Evolutionary conservation across 2,888 invertebrate genomes (phyloP), one percentile per base, ranked within the genome.

Genomic region (Anoplius nigerrimus): DNA sequence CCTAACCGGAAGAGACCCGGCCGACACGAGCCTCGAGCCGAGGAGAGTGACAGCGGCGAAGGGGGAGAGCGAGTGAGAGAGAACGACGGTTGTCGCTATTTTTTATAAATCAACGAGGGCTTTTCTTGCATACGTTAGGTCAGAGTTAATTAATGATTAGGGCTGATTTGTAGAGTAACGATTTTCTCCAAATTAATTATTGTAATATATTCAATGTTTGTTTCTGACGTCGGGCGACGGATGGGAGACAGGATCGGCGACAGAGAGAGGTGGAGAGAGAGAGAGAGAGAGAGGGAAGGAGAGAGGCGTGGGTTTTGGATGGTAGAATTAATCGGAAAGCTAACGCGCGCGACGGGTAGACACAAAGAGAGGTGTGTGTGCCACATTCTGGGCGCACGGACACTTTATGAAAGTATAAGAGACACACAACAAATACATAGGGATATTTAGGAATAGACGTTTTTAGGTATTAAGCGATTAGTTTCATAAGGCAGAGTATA

Each of bases 121-220:
- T 45, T 45, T 62, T 62, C 57, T 66, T 62, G 42, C 52, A 52
- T 51, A 61, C 18, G 3, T 59, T 59, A 51, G 27, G n/a, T n/a
- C 42, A 52, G 21, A 45, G 43, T 48, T 60, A 52, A 52, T 45
- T 55, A 62, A 53, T 21, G 11, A 34, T 34, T 34, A 34, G 24
- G 45, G 61, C 55, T 58, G 53, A 20, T 63, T n/a, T 56, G 62
- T 62, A 61, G 27, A 67, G 52, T 62, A 16, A 53, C 42, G 60
- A 52, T 75, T 72, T 76, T 59, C n/a, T 46, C 57, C 55, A 56
- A 79, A 79, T 76, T 66, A 72, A 77, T 72, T 72, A 75, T 77
- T 75, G 76, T 79, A 78, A 78, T 78, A 78, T 78, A 78, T 76
- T 71, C 66, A 46, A 46, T 54, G 59, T 72, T 72, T 69, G 62